phyloP scores from a whole-genome alignment of 2,888 invertebrate genomes.

The Andrena marginata region DNA sequence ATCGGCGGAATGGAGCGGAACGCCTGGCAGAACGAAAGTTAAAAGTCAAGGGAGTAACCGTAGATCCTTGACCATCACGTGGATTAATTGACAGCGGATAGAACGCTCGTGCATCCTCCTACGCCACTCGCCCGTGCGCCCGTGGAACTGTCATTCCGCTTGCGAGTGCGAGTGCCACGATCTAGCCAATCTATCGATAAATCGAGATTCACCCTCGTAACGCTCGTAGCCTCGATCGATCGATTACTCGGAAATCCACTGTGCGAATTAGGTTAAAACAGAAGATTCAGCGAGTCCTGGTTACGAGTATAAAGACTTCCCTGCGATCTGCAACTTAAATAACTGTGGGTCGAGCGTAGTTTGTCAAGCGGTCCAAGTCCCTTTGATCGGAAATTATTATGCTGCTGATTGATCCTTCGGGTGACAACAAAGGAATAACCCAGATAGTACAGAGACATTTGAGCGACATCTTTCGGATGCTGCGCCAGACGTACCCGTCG shows the following conservation, averaged over 20 bases:
- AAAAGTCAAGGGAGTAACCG: conserved; percentile 17
- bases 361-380: too few species aligned
- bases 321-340: too few species aligned
- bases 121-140: conserved; percentile 17
- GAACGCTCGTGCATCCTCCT: conserved; percentile 20
- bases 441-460: too few species aligned
- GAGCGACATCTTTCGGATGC: too few species aligned
- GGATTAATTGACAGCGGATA: conserved; percentile 50
- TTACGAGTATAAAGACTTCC: neutral
- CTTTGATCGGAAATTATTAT: too few species aligned
- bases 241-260: conserved; percentile 10
- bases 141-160: conserved; percentile 58
- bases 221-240: conserved; percentile 30
- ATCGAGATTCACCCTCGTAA: conserved; percentile 28
- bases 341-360: too few species aligned
- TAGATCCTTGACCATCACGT: conserved; percentile 50
- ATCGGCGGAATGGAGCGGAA: conserved; percentile 24
- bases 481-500: too few species aligned
- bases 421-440: too few species aligned
- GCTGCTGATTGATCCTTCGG: too few species aligned
- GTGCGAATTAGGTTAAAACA: neutral
- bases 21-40: neutral
- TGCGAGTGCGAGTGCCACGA: conserved; percentile 1
- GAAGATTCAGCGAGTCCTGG: neutral
- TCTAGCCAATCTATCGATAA: conserved; percentile 37